phyloP scores from a whole-genome alignment of 2,113 vertebrate species.

The Pelecanus crispus region DNA sequence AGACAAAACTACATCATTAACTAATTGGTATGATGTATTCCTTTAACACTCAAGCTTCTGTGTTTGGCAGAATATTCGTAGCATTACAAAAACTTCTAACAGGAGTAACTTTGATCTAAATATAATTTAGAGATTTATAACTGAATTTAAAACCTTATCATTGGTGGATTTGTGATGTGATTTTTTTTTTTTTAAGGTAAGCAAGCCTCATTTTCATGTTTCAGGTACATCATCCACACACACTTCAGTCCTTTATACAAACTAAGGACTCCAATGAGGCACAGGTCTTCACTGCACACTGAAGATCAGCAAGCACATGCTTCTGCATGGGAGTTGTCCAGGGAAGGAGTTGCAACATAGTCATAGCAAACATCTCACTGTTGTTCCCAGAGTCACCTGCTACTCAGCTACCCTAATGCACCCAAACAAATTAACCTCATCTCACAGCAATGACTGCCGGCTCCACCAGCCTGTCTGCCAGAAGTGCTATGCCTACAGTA shows the following conservation, averaged over 20 bases:
- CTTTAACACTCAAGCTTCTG: neutral
- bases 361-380: neutral
- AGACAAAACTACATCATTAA: constrained; percentile 6
- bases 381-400: neutral
- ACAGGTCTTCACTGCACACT: neutral
- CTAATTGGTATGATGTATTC: constrained; percentile 37
- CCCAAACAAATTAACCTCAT: neutral
- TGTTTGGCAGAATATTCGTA: neutral
- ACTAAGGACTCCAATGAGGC: neutral
- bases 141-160: neutral
- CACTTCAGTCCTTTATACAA: neutral
- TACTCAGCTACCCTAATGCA: neutral
- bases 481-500: too few relatives aligned
- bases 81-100: neutral
- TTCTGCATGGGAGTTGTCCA: neutral
- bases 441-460: accelerated
- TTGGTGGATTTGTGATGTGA: neutral
- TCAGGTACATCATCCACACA: neutral
- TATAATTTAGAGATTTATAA: neutral
- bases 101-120: neutral
- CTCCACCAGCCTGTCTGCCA: neutral
- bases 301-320: neutral
- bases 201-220: neutral
- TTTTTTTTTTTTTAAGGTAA: neutral
- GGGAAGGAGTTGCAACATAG: neutral